Evolutionary conservation across 2,888 invertebrate genomes (phyloP), one percentile per base, ranked within the genome.

Genomic region (Acanthopleura granulata): DNA sequence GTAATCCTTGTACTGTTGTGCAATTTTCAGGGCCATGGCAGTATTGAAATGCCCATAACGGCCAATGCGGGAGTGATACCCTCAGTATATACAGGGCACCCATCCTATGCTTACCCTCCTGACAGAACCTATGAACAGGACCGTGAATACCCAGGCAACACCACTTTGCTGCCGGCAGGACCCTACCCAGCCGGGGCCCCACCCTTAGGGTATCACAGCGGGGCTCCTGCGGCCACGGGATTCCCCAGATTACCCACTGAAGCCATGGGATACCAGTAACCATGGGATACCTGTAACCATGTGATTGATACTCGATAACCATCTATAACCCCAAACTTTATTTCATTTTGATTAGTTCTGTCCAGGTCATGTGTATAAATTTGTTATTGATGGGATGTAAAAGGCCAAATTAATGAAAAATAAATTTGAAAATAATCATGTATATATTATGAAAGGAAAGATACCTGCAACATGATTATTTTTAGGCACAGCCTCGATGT

Each of bases 1-100:
- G 40, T 40, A 40, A 40, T 40, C 3, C 9, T 40, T 40, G 40
- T 40, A 9, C 9, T 40, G 9, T 6, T 40, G 9, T 40, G 40
- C 40, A 40, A 40, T 40, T 40, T 40, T 40, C 82, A 90, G 90
- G 89, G 88, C 25, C 81, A 85, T 51, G 89, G 89, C 30, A 77
- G 78, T 49, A 86, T 89, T 49, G 82, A 84, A 57, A 79, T 89
- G 15, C 87, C 89, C 0, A 85, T 84, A 6, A 80, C 83, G 50
- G 89, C 89, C 22, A 81, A 86, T 73, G 85, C 86, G 14, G 87
- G 87, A 1, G 82, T 86, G 0, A 81, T 86, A 3, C 88, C 89
- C 0, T 90, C 90, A 9, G 79, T 88, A 49, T 90, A 89, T 84
- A 87, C 89, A 0, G 87, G 88, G n/a, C 90, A 90, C 72, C 89